Evolutionary conservation across 2,797 vertebrate species (phyloP).

Genomic region (Sciaenops ocellatus): DNA sequence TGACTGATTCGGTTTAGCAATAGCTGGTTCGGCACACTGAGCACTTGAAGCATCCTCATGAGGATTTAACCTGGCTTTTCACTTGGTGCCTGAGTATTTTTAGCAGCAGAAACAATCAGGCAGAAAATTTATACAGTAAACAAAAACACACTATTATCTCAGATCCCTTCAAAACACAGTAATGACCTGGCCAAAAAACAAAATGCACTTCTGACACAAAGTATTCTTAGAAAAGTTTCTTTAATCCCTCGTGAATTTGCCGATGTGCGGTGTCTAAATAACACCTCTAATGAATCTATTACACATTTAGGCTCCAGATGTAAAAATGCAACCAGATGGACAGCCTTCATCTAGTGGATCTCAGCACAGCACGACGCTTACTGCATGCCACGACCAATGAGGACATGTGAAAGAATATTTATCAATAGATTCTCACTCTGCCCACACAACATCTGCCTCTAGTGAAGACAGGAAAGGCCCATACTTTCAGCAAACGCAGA

Average conservation of each 20-base stretch:
- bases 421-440: slow-evolving; percentile 57
- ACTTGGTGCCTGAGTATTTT: slow-evolving; percentile 31
- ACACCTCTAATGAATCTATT: slow-evolving; percentile 23
- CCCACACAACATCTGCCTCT: slow-evolving; percentile 58
- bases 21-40: slow-evolving; percentile 18
- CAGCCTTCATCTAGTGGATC: slow-evolving; percentile 27
- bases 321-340: slow-evolving; percentile 37
- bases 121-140: slow-evolving; percentile 11
- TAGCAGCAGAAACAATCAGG: slow-evolving; percentile 22
- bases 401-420: slow-evolving; percentile 48
- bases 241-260: background rate
- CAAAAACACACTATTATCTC: slow-evolving; percentile 24
- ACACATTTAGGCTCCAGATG: slow-evolving; percentile 38
- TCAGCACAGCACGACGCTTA: slow-evolving; percentile 25
- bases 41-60: background rate
- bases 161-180: background rate
- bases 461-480: slow-evolving; percentile 23
- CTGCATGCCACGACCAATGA: slow-evolving; percentile 29
- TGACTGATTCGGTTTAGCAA: slow-evolving; percentile 30
- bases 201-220: slow-evolving; percentile 2
- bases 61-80: slow-evolving; percentile 44
- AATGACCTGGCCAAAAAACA: background rate
- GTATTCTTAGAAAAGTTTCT: background rate
- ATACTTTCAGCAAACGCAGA: background rate
- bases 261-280: background rate